Evolutionary conservation across 1,140 invertebrate genomes (phyloP).

Genomic region (Papilio helenus): DNA sequence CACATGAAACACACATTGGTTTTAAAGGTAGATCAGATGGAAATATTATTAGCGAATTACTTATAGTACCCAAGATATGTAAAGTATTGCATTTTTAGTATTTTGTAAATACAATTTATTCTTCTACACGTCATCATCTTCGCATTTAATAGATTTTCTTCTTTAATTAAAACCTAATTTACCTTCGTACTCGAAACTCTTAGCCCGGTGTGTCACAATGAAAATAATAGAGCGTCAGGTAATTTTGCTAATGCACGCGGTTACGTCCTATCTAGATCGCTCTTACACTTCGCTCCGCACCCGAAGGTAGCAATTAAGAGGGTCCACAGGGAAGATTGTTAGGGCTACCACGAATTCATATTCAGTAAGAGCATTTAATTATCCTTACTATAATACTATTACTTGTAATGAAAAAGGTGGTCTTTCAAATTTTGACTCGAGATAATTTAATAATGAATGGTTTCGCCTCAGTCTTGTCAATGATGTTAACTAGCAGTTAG

Average conservation of each 20-base stretch:
- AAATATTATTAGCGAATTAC: not conserved
- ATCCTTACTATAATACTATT: constrained; percentile 24
- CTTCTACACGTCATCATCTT: not conserved
- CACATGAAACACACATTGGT: not conserved
- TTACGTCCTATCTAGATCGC: constrained; percentile 76
- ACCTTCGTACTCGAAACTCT: constrained; percentile 49
- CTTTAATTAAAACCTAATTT: constrained; percentile 16
- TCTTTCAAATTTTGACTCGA: not conserved
- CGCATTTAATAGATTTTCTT: not conserved
- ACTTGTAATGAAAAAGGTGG: not conserved
- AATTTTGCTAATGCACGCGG: constrained; percentile 80
- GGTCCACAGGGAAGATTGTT: constrained; percentile 61
- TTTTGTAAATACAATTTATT: too few species aligned
- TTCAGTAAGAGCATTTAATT: constrained; percentile 67
- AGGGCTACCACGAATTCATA: constrained; percentile 60
- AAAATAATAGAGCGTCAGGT: constrained; percentile 78
- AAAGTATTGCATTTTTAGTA: too few species aligned
- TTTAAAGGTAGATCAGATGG: not conserved
- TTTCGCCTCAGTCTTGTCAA: too few species aligned
- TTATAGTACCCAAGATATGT: not conserved
- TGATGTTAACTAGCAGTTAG: too few species aligned
- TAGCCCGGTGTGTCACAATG: constrained; percentile 69
- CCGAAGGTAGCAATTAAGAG: constrained; percentile 75
- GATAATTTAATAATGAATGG: not conserved
- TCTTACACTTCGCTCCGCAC: constrained; percentile 60